Base-by-base conservation (phyloP, 1,140 invertebrate genomes). In the Ceratina calcarata region DNA sequence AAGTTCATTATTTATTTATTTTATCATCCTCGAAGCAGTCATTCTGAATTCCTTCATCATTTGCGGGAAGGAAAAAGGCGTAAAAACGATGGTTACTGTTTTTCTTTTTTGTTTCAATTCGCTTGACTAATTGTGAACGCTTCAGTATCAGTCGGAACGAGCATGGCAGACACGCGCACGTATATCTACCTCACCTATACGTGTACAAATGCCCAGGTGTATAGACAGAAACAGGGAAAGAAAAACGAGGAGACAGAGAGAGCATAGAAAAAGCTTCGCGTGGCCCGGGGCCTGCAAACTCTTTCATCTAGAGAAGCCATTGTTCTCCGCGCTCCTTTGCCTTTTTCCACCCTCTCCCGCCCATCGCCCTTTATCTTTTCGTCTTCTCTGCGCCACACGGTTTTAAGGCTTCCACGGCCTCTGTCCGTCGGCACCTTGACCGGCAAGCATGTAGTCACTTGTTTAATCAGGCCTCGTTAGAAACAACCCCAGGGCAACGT, bases 381-480 rank as follows among this genome's bases (percentile, higher is more conserved):
- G 24, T 71, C 18, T 49, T 32, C 32, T 22, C 6, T 45, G 37
- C 37, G 37, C 27, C 20, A 0, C 15, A 45, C n/a, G 15, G 24
- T 53, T 82, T 67, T 58, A 62, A 69, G 67, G 65, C 24, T 70
- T 70, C 69, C 76, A 53, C 20, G 10, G 71, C 45, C 64, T 66
- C 20, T 20, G 60, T 62, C 53, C 66, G 74, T 12, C 71, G 76
- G 64, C 73, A 76, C 71, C 67, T 84, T 84, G 83, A 84, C 77
- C 78, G 55, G 55, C 57, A n/a, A 78, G 51, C 45, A 20, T 69
- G 70, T 69, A 80, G 70, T 77, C 74, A 18, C 49, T 87, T 84
- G 83, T 88, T 86, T 86, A 84, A 86, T 85, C 81, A 78, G 69
- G 69, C 77, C 78, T 87, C 69, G 81, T 84, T 84, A 72, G 83